A percentile compares a stretch with the other conserved stretches of the same genome.
These are phyloP conservation scores for Etheostoma spectabile DNA, from an alignment of 2,113 vertebrate species.

Conservation along the genomic window DNA sequence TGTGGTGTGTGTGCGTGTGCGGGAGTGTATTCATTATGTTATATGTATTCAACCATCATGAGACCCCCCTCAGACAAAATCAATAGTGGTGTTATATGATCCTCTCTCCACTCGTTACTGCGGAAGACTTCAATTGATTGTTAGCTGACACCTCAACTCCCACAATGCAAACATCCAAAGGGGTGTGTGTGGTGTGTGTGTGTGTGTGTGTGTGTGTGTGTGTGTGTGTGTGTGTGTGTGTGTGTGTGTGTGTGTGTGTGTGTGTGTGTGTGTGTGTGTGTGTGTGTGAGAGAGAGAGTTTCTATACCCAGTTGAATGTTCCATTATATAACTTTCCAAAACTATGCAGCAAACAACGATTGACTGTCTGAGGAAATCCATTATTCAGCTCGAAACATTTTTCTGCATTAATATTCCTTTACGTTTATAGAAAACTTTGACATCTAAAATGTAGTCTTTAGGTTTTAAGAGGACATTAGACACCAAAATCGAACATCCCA, in stretches of 20 bases:
- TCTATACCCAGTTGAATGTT: not conserved
- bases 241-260: constrained; percentile 4
- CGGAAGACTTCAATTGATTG: constrained; percentile 76
- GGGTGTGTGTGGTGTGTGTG: not conserved
- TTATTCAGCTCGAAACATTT: constrained; percentile 16
- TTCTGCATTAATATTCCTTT: not conserved
- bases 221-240: constrained; percentile 1
- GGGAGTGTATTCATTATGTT: constrained; percentile 73
- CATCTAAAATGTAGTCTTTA: not conserved
- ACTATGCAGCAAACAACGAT: constrained; percentile 6
- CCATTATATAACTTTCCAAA: constrained; percentile 37
- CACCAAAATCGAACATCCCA: not conserved
- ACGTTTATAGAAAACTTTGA: not conserved
- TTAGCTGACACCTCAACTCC: constrained; percentile 65
- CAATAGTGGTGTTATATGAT: constrained; percentile 77
- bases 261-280: constrained; percentile 2
- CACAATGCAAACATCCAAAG: constrained; percentile 25
- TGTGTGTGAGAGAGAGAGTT: not conserved
- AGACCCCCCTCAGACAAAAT: constrained; percentile 72
- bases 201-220: constrained; percentile 6
- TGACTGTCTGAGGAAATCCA: not conserved
- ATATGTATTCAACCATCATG: constrained; percentile 63
- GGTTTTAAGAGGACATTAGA: not conserved
- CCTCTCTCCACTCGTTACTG: constrained; percentile 67
- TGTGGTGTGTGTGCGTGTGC: not conserved